Evolutionary conservation across 2,797 vertebrate genomes (phyloP), one percentile per base, ranked within the genome.

Genomic region (Takifugu ocellatus): DNA sequence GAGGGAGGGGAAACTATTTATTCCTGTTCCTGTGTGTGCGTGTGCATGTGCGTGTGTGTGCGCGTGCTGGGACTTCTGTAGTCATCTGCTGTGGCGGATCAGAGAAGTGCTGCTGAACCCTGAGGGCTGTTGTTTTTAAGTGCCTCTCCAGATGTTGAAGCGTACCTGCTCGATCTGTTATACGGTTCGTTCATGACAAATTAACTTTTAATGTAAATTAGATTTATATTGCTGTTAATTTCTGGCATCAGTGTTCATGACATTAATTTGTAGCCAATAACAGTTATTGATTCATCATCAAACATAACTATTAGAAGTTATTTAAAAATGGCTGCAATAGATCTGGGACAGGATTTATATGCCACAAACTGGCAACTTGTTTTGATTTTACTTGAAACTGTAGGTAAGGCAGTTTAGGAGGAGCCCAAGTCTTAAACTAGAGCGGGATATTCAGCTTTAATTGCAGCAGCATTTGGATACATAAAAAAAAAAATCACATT

Each of bases 81-180:
- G 3, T 77, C 44, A 49, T 60, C 29, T 58, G 43, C 63, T 48
- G 24, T 45, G 46, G 68, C 21, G 55, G 59, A 49, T 77, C 56
- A 66, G 54, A 82, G 62, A 71, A 51, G 27, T 21, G 21, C 21
- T 21, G 21, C 21, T 21, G 21, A 21, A 72, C 68, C 33, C 8
- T 57, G 68, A 77, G 70, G 77, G 82, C 75, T 84, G 79, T 75
- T 78, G 47, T 82, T 75, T 31, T 72, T 61, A 90, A 90, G 88
- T 90, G 88, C 88, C 88, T 90, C 70, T 69, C 56, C 9, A 55
- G 24, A 71, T 45, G 61, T 25, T 61, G 74, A 83, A 84, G 72
- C 89, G 78, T 90, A 88, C 54, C 82, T 82, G 79, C 36, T 83
- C 75, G 27, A 79, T 86, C 87, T 78, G 63, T 63, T 75, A 60